Evolutionary conservation across 1,140 invertebrate genomes (phyloP), one percentile per base, ranked within the genome.

Genomic region (Hycleus cichorii): DNA sequence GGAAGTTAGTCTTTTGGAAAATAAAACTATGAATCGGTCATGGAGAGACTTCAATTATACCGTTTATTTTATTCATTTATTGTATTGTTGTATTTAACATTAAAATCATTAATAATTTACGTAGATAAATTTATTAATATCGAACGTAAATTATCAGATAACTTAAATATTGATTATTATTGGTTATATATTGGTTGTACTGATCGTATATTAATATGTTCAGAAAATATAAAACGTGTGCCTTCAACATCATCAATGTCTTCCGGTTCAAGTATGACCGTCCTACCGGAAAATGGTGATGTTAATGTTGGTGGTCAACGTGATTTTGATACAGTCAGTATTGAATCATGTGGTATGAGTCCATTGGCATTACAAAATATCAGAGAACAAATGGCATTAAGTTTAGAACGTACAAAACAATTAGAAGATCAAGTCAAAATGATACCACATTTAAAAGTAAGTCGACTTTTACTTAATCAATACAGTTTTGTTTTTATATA

Each of bases 341-440:
- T 71, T 38, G 69, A 73, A 46, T 70, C 67, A 11, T 68, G 51
- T 54, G 65, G 64, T 25, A 60, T 71, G 5, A 71, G 62, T 57
- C 65, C 70, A 39, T 54, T 59, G 18, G 65, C 65, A 24, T 62
- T 72, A 5, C 74, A 85, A 76, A 80, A 78, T 58, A 85, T 88
- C 53, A 76, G 85, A 58, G 81, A 88, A 67, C 85, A 89, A 71
- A 87, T 92, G 87, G 87, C 88, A 2, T 68, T 83, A 10, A 90
- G 88, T 67, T 74, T 92, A 47, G 82, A 87, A 69, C 77, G 86
- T 43, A 85, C 91, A 74, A 83, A 80, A 69, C 87, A 91, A 66
- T 75, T 93, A 57, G 90, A 93, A 75, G 87, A 90, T 71, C 87
- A 91, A 78, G 87, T 91, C 12, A 91, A 91, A 77, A 73, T 81